Percentiles rank a stretch among this genome's conserved stretches.
phyloP scores from a whole-genome alignment of 2,797 vertebrate species.

The Danio albolineatus region DNA sequence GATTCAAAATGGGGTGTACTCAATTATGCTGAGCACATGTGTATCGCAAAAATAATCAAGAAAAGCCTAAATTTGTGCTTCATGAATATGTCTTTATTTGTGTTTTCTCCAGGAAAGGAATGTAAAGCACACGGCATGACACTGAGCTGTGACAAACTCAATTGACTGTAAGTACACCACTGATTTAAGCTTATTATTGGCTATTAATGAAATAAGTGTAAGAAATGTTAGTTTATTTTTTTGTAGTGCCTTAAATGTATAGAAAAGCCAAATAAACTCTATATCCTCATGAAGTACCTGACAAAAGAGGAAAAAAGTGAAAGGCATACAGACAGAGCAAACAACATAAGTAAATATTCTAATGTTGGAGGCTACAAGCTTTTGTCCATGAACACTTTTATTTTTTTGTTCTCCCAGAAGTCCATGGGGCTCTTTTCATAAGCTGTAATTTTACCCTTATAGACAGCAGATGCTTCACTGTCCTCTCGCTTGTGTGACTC shows the following conservation, averaged over 20 bases:
- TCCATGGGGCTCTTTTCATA: conserved; percentile 39
- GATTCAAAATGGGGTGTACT: too few species aligned
- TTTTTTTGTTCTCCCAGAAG: conserved; percentile 1
- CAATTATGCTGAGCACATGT: too few species aligned
- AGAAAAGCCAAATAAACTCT: not conserved
- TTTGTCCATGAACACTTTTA: conserved; percentile 29
- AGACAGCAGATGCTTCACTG: conserved; percentile 36
- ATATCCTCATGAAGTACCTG: not conserved
- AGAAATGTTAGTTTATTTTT: not conserved
- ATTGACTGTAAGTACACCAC: conserved; percentile 24
- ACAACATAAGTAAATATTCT: conserved; percentile 41
- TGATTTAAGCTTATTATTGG: not conserved
- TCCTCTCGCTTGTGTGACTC: conserved; percentile 31
- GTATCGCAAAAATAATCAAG: too few species aligned
- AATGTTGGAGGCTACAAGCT: conserved; percentile 18
- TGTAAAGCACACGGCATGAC: conserved; percentile 6
- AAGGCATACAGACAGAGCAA: conserved; percentile 16
- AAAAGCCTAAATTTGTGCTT: not conserved
- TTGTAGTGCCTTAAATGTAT: not conserved
- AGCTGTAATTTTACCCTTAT: conserved; percentile 50
- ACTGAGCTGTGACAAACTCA: conserved; percentile 17
- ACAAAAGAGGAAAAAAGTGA: not conserved
- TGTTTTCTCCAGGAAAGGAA: conserved; percentile 26
- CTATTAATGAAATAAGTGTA: not conserved
- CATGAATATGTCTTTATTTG: conserved; percentile 28